phyloP scores from a whole-genome alignment of 2,113 vertebrate species.

The Grus americana region DNA sequence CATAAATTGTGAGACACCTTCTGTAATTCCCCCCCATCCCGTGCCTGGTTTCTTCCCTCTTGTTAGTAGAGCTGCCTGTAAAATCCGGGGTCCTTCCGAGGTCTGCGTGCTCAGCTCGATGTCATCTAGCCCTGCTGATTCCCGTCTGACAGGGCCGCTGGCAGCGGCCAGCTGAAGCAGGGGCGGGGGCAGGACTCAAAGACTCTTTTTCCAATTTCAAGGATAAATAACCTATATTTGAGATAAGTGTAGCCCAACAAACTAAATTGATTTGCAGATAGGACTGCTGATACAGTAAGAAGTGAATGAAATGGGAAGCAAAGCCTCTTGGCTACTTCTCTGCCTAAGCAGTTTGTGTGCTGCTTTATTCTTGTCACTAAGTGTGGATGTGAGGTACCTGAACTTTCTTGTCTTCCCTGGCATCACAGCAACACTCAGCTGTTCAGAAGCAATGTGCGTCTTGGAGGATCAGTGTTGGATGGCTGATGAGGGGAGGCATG shows the following conservation, averaged over 20 bases:
- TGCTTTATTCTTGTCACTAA: neutral
- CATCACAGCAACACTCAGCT: neutral
- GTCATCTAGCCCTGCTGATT: neutral
- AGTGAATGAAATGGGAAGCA: neutral
- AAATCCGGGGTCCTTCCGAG: accelerated
- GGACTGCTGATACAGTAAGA: accelerated
- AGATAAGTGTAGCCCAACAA: neutral
- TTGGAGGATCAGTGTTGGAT: neutral
- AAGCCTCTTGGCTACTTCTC: neutral
- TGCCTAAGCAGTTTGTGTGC: neutral
- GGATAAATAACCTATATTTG: neutral
- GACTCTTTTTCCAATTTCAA: neutral
- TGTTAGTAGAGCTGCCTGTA: neutral
- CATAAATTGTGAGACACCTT: neutral
- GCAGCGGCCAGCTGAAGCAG: neutral
- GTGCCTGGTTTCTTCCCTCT: accelerated
- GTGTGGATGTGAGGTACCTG: neutral
- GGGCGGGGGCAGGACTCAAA: neutral
- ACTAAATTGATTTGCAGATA: neutral
- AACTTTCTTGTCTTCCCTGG: neutral
- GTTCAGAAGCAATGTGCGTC: neutral
- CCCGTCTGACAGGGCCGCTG: neutral
- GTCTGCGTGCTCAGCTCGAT: too few relatives aligned
- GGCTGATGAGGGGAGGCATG: neutral
- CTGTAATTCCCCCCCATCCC: neutral